A percentile compares a stretch with the other conserved stretches of the same genome.
phyloP scores from a whole-genome alignment of 1,140 invertebrate genomes.

The Lethrus apterus region DNA sequence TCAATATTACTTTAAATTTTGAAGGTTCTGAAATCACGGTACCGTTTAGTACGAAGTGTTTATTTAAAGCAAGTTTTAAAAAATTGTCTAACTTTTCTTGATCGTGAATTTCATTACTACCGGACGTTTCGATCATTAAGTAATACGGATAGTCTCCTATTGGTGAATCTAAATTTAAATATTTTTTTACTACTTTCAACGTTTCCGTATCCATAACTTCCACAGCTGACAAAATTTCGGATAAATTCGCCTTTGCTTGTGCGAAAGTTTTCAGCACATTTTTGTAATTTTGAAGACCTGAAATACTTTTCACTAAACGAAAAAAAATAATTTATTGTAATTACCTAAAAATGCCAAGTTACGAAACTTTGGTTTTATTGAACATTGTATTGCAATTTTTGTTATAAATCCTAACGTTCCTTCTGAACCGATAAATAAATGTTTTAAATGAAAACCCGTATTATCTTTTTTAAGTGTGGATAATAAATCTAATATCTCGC shows the following conservation, averaged over 20 bases:
- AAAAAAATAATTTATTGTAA: too few relatives aligned
- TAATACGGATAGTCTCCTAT: conserved; percentile 71
- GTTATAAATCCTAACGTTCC: conserved; percentile 94
- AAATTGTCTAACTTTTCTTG: conserved; percentile 77
- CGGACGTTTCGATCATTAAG: conserved; percentile 83
- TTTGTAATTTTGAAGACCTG: conserved; percentile 68
- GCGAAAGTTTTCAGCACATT: conserved; percentile 69
- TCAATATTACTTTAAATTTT: conserved; percentile 49
- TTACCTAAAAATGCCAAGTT: conserved; percentile 86
- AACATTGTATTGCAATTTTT: conserved; percentile 85
- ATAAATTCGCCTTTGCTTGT: conserved; percentile 63
- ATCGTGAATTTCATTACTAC: conserved; percentile 75
- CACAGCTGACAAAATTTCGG: conserved; percentile 88
- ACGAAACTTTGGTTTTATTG: conserved; percentile 66
- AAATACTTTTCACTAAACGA: conserved; percentile 12
- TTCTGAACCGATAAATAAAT: conserved; percentile 96
- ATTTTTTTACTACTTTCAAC: conserved; percentile 52
- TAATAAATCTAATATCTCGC: conserved; percentile 78
- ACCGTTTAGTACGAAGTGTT: conserved; percentile 71
- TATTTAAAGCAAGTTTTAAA: conserved; percentile 63
- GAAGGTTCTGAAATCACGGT: conserved; percentile 69
- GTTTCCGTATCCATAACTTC: conserved; percentile 79
- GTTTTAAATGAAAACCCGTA: conserved; percentile 93
- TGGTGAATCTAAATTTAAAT: conserved; percentile 56
- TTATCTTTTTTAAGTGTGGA: conserved; percentile 91